Conservation (phyloP, 1,140 invertebrate genomes). For the Stratiolaelaps scimitus region DNA sequence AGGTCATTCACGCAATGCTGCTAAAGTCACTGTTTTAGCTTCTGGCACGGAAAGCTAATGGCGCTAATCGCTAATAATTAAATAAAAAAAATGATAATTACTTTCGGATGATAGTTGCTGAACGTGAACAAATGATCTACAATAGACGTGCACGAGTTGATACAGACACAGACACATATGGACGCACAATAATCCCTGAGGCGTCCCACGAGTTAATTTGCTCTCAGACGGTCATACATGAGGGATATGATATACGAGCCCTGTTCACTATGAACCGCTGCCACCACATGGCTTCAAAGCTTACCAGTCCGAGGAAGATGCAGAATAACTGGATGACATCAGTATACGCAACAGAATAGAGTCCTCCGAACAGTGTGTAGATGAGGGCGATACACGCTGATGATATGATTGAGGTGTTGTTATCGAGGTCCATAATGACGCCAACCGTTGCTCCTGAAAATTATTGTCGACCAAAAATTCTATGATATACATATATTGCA, state of each 20-base stretch:
- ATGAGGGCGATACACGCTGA: constrained; percentile 90
- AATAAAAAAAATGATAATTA: no score
- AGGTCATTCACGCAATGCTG: no score
- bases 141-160: no score
- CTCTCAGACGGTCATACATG: constrained; percentile 15
- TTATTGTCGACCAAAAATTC: no score
- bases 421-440: constrained; percentile 91
- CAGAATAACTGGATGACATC: constrained; percentile 97
- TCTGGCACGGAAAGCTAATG: no score
- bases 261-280: background rate
- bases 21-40: no score
- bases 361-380: constrained; percentile 92
- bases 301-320: constrained; percentile 85
- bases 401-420: constrained; percentile 77
- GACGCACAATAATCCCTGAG: background rate
- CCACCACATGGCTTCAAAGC: constrained; percentile 37
- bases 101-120: no score
- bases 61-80: no score
- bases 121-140: no score
- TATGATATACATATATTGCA: no score
- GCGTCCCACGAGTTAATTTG: no score
- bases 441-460: constrained; percentile 70
- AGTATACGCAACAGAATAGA: constrained; percentile 96
- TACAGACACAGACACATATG: constrained; percentile 23
- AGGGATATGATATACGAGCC: background rate